Conservation (phyloP, 2,797 vertebrate genomes). For the Acanthurus leucopareius region DNA sequence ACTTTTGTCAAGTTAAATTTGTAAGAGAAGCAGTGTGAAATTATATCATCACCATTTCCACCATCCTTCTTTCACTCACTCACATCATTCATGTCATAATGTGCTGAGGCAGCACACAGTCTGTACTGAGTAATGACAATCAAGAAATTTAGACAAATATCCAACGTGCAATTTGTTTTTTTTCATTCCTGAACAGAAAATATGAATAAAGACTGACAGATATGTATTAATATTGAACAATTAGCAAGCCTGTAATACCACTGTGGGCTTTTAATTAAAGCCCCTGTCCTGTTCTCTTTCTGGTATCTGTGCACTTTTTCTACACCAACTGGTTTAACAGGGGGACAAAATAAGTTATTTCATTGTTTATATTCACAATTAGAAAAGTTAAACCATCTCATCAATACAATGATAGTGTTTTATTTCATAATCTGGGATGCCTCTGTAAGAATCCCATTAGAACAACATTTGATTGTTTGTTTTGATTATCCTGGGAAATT, state of each 20-base stretch:
- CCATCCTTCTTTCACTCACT: slow-evolving; percentile 23
- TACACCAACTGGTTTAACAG: slow-evolving; percentile 9
- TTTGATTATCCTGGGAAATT: slow-evolving; percentile 48
- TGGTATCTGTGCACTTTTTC: slow-evolving; percentile 1
- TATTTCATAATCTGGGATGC: slow-evolving; percentile 35
- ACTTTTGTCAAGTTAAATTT: slow-evolving; percentile 1
- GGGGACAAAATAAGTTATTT: background rate
- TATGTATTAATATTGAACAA: slow-evolving; percentile 40
- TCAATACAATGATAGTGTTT: background rate
- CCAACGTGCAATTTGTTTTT: slow-evolving; percentile 4
- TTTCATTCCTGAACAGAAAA: slow-evolving; percentile 28
- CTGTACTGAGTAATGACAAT: slow-evolving; percentile 25
- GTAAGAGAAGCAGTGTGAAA: slow-evolving; percentile 13
- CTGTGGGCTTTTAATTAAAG: slow-evolving; percentile 21
- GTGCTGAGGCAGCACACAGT: slow-evolving; percentile 23
- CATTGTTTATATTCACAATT: background rate
- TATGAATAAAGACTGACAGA: slow-evolving; percentile 21
- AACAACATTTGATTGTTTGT: slow-evolving; percentile 15
- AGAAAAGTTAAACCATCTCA: no score
- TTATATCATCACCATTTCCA: background rate
- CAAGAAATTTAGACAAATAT: slow-evolving; percentile 12
- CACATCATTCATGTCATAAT: slow-evolving; percentile 22
- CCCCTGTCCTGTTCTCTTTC: slow-evolving; percentile 38
- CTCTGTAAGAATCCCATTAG: slow-evolving; percentile 41
- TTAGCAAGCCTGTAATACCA: slow-evolving; percentile 31